Conservation (phyloP, 1,140 invertebrate species). For the Dicyema japonicum region DNA sequence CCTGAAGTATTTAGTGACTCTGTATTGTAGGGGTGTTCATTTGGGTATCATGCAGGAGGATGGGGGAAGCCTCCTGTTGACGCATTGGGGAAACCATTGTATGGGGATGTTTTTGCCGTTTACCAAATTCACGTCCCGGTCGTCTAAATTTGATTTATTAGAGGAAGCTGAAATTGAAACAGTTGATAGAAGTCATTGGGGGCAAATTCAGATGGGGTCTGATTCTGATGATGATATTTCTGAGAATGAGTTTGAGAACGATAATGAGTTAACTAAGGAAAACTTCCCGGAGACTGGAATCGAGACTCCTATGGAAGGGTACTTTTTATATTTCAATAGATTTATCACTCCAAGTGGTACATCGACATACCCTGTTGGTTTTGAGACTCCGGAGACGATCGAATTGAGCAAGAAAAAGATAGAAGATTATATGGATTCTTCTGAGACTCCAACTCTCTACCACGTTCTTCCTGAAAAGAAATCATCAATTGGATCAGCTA, state of each 20-base stretch:
- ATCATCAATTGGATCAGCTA: slow-evolving; percentile 49
- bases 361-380: slow-evolving; percentile 58
- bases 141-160: slow-evolving; percentile 22
- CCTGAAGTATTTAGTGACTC: slow-evolving; percentile 12
- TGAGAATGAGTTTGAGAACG: slow-evolving; percentile 2
- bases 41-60: slow-evolving; percentile 76
- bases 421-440: slow-evolving; percentile 64
- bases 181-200: slow-evolving; percentile 39
- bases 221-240: slow-evolving; percentile 1
- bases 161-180: slow-evolving; percentile 40
- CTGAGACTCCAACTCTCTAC: slow-evolving; percentile 28
- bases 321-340: slow-evolving; percentile 7
- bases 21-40: slow-evolving; percentile 72
- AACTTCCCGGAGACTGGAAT: not conserved
- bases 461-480: slow-evolving; percentile 73
- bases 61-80: slow-evolving; percentile 99
- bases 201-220: slow-evolving; percentile 37
- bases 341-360: slow-evolving; percentile 73
- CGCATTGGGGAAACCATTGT: slow-evolving; percentile 73
- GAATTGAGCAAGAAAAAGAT: slow-evolving; percentile 82
- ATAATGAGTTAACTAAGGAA: not conserved
- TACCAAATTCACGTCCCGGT: not conserved
- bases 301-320: slow-evolving; percentile 2
- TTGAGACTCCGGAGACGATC: slow-evolving; percentile 89
- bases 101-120: slow-evolving; percentile 71